phyloP scores from a whole-genome alignment of 1,140 invertebrate genomes.

The Plectus sambesii region DNA sequence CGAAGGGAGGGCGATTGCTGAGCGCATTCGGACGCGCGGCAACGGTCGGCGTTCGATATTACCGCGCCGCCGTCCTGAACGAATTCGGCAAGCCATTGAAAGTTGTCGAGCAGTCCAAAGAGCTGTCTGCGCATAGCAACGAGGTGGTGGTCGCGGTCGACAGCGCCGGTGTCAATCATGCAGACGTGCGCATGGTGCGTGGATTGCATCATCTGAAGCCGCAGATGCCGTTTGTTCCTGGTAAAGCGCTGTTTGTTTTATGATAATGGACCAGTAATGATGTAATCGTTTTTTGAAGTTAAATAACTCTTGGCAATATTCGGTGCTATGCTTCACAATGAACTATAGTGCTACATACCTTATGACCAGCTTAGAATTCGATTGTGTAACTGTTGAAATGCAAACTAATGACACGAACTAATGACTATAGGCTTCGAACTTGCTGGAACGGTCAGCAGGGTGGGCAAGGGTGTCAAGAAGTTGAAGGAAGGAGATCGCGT shows the following conservation, averaged over 20 bases:
- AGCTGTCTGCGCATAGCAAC: no score
- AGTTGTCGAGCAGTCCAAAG: no score
- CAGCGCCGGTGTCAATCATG: constrained; percentile 28
- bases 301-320: background rate
- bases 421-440: constrained; percentile 21
- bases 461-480: constrained; percentile 23
- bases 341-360: no score
- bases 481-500: constrained; percentile 30
- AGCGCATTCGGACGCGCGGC: no score
- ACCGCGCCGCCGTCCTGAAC: no score
- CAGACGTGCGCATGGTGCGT: constrained; percentile 26
- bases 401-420: no score
- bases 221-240: constrained; percentile 26
- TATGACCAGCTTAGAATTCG: no score
- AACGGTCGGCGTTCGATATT: no score
- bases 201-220: constrained; percentile 24
- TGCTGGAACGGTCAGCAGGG: constrained; percentile 18
- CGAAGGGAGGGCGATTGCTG: no score
- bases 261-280: background rate
- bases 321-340: background rate
- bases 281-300: background rate
- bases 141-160: constrained; percentile 26
- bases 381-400: no score
- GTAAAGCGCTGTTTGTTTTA: constrained; percentile 12
- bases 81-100: no score